These are phyloP conservation scores for Lepisosteus osseus DNA, from an alignment of 2,113 vertebrate species.

Conservation along the genomic window DNA sequence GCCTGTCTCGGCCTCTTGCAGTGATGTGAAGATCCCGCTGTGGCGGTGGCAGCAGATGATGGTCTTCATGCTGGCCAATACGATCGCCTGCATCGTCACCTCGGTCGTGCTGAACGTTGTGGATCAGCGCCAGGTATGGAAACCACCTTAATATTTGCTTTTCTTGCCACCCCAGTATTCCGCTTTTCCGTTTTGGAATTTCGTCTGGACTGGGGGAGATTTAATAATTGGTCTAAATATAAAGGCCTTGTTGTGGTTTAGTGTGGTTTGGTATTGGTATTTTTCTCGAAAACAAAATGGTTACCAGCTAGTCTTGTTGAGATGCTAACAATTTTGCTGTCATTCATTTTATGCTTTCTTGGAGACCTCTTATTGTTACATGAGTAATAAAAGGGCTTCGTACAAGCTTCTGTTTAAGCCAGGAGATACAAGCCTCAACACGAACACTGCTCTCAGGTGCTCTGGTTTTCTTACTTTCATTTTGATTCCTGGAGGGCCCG, in stretches of 20 bases:
- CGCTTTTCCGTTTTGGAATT: neutral
- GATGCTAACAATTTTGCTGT: no score
- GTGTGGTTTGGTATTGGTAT: no score
- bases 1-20: conserved; percentile 18
- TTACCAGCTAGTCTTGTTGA: no score
- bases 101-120: conserved; percentile 66
- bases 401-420: neutral
- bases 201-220: no score
- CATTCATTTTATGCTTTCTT: no score
- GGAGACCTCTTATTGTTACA: neutral
- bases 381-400: neutral
- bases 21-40: conserved; percentile 71
- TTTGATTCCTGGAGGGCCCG: neutral
- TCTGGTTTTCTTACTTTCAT: neutral
- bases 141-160: no score
- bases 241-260: no score
- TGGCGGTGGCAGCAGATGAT: conserved; percentile 77
- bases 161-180: neutral
- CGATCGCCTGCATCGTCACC: conserved; percentile 61
- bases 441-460: neutral
- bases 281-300: no score
- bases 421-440: no score
- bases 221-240: no score
- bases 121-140: conserved; percentile 67
- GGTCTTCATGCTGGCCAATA: conserved; percentile 78